These are phyloP conservation scores for Pelodytes ibericus DNA, from an alignment of 2,797 vertebrate genomes.

Conservation along the genomic window DNA sequence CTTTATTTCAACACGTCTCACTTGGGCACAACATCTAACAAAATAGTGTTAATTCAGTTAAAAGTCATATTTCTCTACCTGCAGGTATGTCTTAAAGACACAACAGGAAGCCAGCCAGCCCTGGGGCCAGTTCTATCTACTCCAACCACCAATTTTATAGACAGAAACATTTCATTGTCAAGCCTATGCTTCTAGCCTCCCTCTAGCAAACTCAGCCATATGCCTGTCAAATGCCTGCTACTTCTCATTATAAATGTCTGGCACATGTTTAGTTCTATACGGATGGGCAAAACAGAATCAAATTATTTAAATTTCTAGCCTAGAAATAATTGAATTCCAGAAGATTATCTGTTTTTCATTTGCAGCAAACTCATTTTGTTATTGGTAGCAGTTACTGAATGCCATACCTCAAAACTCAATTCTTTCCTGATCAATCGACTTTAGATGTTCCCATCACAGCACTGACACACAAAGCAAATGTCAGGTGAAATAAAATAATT, in stretches of 20 bases:
- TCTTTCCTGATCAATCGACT: no score
- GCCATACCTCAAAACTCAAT: no score
- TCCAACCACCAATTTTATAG: slow-evolving; percentile 21
- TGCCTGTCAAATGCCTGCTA: slow-evolving; percentile 43
- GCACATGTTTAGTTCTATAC: neutral
- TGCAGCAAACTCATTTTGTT: no score
- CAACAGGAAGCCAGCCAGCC: slow-evolving; percentile 35
- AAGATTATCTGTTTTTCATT: no score
- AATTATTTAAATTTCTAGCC: neutral
- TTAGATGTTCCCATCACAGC: no score
- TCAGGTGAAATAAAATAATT: no score
- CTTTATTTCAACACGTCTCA: slow-evolving; percentile 15
- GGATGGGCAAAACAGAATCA: neutral
- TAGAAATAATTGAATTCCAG: no score
- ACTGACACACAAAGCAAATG: no score
- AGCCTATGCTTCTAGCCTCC: slow-evolving; percentile 33
- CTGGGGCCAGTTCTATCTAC: slow-evolving; percentile 29
- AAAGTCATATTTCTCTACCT: slow-evolving; percentile 30
- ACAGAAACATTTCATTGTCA: slow-evolving; percentile 19
- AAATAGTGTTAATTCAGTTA: slow-evolving; percentile 18
- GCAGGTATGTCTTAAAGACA: slow-evolving; percentile 33
- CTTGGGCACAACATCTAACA: slow-evolving; percentile 18
- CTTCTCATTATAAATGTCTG: neutral
- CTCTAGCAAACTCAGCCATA: slow-evolving; percentile 29
- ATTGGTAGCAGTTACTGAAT: no score